Evolutionary conservation across 2,888 invertebrate genomes (phyloP).

Genomic region (Ormyrus pomaceus): DNA sequence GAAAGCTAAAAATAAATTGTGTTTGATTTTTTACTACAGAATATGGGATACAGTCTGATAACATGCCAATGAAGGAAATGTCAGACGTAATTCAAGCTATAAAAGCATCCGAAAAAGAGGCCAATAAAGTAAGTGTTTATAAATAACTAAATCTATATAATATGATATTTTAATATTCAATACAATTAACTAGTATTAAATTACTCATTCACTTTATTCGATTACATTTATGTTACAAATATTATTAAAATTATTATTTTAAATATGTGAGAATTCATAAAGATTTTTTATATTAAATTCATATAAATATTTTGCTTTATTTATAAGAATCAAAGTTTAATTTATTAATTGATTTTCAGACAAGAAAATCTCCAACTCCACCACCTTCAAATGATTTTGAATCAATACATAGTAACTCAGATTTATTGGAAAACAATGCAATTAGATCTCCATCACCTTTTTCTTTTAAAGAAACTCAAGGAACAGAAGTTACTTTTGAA

Average conservation of each 20-base stretch:
- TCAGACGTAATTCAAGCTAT: constrained; percentile 57
- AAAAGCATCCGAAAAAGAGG: constrained; percentile 59
- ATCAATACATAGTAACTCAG: background rate
- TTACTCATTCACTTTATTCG: no score
- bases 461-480: constrained; percentile 4
- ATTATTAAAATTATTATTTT: constrained; percentile 14
- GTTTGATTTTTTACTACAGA: no score
- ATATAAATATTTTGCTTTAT: background rate
- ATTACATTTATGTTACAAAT: no score
- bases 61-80: constrained; percentile 61
- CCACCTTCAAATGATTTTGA: background rate
- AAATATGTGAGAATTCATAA: no score
- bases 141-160: background rate
- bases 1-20: no score
- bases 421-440: no score
- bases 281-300: background rate
- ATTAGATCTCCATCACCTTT: background rate
- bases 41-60: no score
- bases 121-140: constrained; percentile 51
- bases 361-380: background rate
- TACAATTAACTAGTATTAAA: no score
- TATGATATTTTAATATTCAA: background rate
- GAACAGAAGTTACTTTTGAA: background rate
- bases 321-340: background rate
- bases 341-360: constrained; percentile 12